Evolutionary conservation across 2,888 invertebrate species (phyloP), one percentile per base, ranked within the genome.

Genomic region (Capitulum mitella): DNA sequence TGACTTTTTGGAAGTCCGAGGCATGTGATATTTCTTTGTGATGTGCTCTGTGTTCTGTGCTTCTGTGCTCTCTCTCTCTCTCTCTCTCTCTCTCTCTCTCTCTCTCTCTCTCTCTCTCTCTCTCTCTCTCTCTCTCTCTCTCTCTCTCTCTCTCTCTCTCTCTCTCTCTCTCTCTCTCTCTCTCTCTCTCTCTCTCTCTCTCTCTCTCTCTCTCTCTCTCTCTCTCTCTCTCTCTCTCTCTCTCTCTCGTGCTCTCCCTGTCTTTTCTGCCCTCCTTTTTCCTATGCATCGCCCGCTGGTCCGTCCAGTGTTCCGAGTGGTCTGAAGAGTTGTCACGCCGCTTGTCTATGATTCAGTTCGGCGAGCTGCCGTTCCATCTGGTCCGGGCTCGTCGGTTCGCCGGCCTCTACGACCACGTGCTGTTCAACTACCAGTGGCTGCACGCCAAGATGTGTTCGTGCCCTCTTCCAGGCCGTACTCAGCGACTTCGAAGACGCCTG

Each of bases 361-460:
- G 95, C 1, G 98, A 99, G 85, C 87, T 98, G 43, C 98, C 98
- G 0, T 98, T 92, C 85, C 98, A 99, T 85, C 87, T 99, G 83
- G 92, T 98, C 0, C 89, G 98, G 12, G 93, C 98, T 0, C 91
- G 94, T 81, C 90, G 98, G 54, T 94, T 94, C 84, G 92, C 92
- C 78, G 97, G 97, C 85, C 87, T 98, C 29, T 95, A 95, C 84
- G 91, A 92, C 70, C 91, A 96, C 84, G 97, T 98, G 0, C 88
- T 98, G 0, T 99, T 99, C 87, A 98, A 98, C 86, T 98, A 98
- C 85, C 93, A 95, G 84, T 99, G 98, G 96, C 88, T 98, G 0
- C 97, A 97, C 85, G 97, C 98, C 0, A 98, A 98, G 85, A 88
- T 98, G 0, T 93, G 93, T 82, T 95, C 96, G 83, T 98, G 98